phyloP scores from a whole-genome alignment of 2,888 invertebrate species.

The Doris montereyensis region DNA sequence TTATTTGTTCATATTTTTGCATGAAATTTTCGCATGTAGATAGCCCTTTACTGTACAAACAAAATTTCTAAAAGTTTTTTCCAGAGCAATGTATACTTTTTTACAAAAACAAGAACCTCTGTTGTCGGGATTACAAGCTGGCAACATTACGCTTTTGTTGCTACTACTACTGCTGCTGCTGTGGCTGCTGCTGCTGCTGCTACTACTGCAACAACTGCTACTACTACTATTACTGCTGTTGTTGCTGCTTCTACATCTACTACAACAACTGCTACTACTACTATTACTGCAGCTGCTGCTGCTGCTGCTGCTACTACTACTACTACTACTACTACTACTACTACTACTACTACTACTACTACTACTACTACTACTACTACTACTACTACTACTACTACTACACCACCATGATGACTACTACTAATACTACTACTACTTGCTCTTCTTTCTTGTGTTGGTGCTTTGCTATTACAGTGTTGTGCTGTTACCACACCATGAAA shows the following conservation, averaged over 20 bases:
- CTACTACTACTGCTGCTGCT: conserved; percentile 11
- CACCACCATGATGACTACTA: neutral
- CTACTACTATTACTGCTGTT: conserved; percentile 14
- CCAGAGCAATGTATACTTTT: too few relatives aligned
- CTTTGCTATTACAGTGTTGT: neutral
- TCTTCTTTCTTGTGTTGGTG: too few relatives aligned
- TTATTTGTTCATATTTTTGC: too few relatives aligned
- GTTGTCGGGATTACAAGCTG: too few relatives aligned
- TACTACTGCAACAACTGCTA: conserved; percentile 8
- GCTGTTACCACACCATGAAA: neutral
- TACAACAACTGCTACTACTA: neutral
- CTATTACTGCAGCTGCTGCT: conserved; percentile 5
- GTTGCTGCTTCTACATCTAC: neutral
- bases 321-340: conserved; percentile 16
- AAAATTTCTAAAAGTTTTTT: too few relatives aligned
- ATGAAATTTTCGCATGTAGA: too few relatives aligned
- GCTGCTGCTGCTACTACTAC: neutral
- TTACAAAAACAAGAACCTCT: too few relatives aligned
- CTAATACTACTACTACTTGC: neutral
- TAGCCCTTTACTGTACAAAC: too few relatives aligned
- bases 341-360: neutral
- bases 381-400: neutral
- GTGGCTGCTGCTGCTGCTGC: neutral
- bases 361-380: neutral
- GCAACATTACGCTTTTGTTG: too few relatives aligned